These are phyloP conservation scores for Hydractinia echinata DNA, from an alignment of 30 jellyfish, hydroid and myxozoan species.

Conservation along the genomic window DNA sequence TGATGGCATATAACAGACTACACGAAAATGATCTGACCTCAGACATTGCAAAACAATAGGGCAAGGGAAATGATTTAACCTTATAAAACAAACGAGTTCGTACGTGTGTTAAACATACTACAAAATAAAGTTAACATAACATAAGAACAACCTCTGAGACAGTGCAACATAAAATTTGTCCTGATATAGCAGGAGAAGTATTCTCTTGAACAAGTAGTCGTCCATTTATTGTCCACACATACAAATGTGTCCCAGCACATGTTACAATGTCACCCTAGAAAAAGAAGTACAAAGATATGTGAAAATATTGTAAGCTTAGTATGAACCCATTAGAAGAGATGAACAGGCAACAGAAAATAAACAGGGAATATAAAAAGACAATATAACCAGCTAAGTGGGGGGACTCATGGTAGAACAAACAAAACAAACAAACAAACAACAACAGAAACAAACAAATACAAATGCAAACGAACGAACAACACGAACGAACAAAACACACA, in stretches of 20 bases:
- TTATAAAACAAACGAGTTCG: no score
- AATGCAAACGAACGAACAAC: neutral
- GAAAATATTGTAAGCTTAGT: neutral
- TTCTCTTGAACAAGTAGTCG: constrained; percentile 65
- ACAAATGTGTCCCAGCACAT: constrained; percentile 82
- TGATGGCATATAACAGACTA: no score
- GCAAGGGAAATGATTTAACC: no score
- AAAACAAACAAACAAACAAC: no score
- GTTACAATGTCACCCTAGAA: constrained; percentile 91
- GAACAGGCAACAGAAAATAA: no score
- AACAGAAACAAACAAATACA: no score
- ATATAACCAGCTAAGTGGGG: no score
- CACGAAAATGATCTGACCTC: no score
- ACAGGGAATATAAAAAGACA: no score
- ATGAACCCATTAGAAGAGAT: no score
- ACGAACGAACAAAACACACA: neutral
- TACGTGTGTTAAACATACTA: neutral
- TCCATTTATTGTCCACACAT: constrained; percentile 93
- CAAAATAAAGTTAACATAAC: neutral
- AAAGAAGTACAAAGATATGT: neutral
- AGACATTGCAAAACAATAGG: no score
- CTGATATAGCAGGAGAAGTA: constrained; percentile 67
- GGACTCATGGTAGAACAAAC: no score
- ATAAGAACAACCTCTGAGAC: constrained; percentile 74
- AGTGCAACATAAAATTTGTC: constrained; percentile 71